Evolutionary conservation across 2,113 vertebrate species (phyloP).

Genomic region (Stercorarius parasiticus): DNA sequence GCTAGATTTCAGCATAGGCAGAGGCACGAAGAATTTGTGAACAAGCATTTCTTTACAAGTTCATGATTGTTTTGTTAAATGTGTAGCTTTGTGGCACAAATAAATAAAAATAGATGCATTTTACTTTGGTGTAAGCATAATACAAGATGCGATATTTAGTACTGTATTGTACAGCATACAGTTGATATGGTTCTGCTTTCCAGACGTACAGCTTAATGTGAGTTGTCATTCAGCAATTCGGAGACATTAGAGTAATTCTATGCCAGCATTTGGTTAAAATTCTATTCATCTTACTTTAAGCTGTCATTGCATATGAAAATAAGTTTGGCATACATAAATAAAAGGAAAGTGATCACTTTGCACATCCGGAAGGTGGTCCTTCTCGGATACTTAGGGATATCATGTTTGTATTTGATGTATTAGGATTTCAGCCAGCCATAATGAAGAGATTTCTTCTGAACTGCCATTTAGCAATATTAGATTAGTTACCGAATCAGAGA

Average conservation of each 20-base stretch:
- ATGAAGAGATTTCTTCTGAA: neutral
- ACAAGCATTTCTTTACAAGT: neutral
- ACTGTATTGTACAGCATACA: neutral
- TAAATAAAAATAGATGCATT: neutral
- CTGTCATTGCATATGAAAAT: neutral
- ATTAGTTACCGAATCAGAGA: neutral
- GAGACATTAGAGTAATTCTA: neutral
- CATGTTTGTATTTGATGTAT: neutral
- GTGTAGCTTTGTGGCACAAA: neutral
- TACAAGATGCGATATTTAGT: neutral
- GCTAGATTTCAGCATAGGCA: neutral
- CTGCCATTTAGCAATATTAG: neutral
- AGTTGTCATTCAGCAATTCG: neutral
- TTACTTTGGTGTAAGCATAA: neutral
- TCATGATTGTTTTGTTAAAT: neutral
- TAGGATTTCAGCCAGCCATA: neutral
- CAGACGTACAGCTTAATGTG: neutral
- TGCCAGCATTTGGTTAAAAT: slow-evolving; percentile 16
- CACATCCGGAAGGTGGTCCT: neutral
- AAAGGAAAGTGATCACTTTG: neutral
- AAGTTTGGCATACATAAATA: neutral
- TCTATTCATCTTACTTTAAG: neutral
- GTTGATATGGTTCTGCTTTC: neutral
- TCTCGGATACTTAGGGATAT: neutral
- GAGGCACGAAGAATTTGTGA: neutral